Evolutionary conservation across 1,140 invertebrate species (phyloP).

Genomic region (Drosophila ironensis): DNA sequence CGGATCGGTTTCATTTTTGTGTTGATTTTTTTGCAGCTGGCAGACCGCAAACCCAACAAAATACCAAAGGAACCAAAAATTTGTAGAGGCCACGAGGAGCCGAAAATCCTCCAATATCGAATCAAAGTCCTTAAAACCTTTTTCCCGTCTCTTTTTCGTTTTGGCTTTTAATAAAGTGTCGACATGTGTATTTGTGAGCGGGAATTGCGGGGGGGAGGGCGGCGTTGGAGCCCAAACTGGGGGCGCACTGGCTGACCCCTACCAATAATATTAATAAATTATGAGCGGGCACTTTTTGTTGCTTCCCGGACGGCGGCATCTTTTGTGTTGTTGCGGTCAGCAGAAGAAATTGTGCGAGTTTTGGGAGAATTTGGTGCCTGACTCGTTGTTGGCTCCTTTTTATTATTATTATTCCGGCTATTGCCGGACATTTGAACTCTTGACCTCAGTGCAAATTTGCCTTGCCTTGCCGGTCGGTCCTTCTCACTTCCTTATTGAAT

Average conservation of each 20-base stretch:
- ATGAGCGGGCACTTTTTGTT: constrained; percentile 32
- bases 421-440: constrained; percentile 38
- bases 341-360: constrained; percentile 31
- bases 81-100: constrained; percentile 5
- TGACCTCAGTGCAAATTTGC: constrained; percentile 18
- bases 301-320: constrained; percentile 3
- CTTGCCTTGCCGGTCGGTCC: not conserved
- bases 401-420: constrained; percentile 31
- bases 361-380: constrained; percentile 1
- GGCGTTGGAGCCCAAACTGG: not conserved
- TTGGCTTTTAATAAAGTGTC: constrained; percentile 73
- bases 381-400: constrained; percentile 22
- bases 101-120: constrained; percentile 49
- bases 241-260: constrained; percentile 29
- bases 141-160: constrained; percentile 6
- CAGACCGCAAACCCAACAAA: constrained; percentile 50
- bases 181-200: constrained; percentile 76
- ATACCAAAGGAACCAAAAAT: not conserved
- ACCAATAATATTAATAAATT: constrained; percentile 72
- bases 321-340: constrained; percentile 38
- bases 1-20: constrained; percentile 60
- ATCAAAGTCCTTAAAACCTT: constrained; percentile 55
- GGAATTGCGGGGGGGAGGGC: constrained; percentile 29
- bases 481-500: constrained; percentile 56
- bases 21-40: not conserved